Evolutionary conservation across 2,113 vertebrate genomes (phyloP), one percentile per base, ranked within the genome.

Genomic region (Hypanus sabinus): DNA sequence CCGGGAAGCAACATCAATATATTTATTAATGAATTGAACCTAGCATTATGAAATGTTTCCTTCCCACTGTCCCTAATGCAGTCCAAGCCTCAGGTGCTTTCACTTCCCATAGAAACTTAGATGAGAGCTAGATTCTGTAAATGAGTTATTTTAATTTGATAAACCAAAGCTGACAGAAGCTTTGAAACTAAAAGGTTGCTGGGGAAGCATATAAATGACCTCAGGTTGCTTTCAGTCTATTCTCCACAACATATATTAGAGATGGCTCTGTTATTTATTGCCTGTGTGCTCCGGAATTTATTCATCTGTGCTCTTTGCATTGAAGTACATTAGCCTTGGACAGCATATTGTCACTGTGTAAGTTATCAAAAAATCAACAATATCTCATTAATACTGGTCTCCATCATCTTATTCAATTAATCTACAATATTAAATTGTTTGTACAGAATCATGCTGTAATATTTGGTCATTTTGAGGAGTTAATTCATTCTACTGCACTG

Each of bases 141-240:
- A 36, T 7, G 11, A 88, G n/a, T 18, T 90, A 88, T 65, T 65
- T 65, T 60, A 65, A 30, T 68, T 30, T 65, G 85, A 65, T 65
- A 60, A 68, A 65, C 30, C n/a, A 90, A 88, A 90, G 85, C 33
- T 90, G 60, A 90, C 85, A 90, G 60, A 18, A 33, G 30, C 85
- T 65, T 68, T 65, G 18, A 60, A 90, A 16, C n/a, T 87, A 55
- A 27, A 62, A 30, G 24, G 10, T 62, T 87, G 36, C 6, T 36
- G 38, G 83, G 83, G 27, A 88, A 88, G 27, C 57, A 90, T 65
- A 27, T 88, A 88, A 88, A 88, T 90, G 60, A 65, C 85, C 60
- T 62, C 60, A 68, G 60, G 85, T 65, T 65, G 85, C 16, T 33
- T 90, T 33, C 85, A 68, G 85, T 65, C 14, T 90, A 18, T 90